Base-by-base conservation (phyloP, 2,888 invertebrate genomes). In the Helobdella robusta region DNA sequence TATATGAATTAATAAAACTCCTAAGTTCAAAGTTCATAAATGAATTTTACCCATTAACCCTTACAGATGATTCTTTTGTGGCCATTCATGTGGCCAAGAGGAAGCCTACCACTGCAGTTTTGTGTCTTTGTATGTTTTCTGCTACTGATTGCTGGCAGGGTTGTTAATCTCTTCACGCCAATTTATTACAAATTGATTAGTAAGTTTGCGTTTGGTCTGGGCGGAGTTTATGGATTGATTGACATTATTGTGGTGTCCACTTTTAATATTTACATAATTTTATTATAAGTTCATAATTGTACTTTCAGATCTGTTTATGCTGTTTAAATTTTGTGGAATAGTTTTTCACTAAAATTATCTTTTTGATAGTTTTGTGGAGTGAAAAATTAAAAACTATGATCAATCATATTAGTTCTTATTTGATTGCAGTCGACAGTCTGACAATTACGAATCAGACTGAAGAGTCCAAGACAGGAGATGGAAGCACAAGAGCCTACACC, bases 101-200 rank as follows among this genome's bases (percentile, higher is more conserved):
- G 64, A 48, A 87, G 87, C 76, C 63, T 82, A 25, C 73, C 83
- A 8, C 83, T 97, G 3, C 95, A 97, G 79, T 18, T 74, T 1
- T 68, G 67, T 67, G 93, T 97, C 0, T 66, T 91, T 23, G 74
- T 89, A 66, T 95, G 95, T 79, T 83, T 97, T 46, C 5, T 84
- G 0, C 80, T 91, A 11, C 83, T 98, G 58, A 78, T 85, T 11
- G 84, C 82, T 18, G 95, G 94, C 20, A 84, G 97, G 73, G 86
- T 86, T 0, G 86, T 91, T 71, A 97, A 95, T 82, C 83, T 97
- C 1, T 90, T 85, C 76, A 89, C 94, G 62, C 97, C 95, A 52
- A 86, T 97, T 75, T 94, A 91, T 80, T 90, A 88, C 79, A 92
- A 91, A 81, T 83, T 85, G 73, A 92, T 97, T 75, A 91, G 91